phyloP scores from a whole-genome alignment of 1,140 invertebrate species.

The Drosophila bipectinata region DNA sequence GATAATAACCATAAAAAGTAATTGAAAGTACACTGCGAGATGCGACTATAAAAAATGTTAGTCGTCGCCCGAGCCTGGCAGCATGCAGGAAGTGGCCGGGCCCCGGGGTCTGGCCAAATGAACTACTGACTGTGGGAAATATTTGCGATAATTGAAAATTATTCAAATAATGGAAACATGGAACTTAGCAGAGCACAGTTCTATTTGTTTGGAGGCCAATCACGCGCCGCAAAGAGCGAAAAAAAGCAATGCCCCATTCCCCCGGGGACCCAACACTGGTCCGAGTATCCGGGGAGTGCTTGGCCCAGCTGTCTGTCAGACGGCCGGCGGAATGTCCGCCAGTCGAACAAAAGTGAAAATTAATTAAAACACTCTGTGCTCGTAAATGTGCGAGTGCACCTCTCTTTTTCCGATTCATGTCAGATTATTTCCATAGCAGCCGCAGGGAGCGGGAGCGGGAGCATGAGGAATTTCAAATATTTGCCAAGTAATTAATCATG shows the following conservation, averaged over 20 bases:
- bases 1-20: conserved; percentile 59
- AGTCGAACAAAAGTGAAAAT: conserved; percentile 59
- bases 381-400: conserved; percentile 19
- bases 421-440: conserved; percentile 37
- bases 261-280: not conserved
- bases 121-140: conserved; percentile 22
- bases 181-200: conserved; percentile 16
- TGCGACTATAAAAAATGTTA: conserved; percentile 57
- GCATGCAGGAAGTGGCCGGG: not conserved
- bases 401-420: conserved; percentile 33
- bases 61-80: conserved; percentile 23
- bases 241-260: conserved; percentile 40
- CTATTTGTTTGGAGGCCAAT: conserved; percentile 47
- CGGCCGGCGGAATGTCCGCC: conserved; percentile 33
- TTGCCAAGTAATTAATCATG: conserved; percentile 79
- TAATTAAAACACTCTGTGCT: conserved; percentile 59
- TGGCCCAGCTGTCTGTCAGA: conserved; percentile 39
- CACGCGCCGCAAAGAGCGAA: conserved; percentile 20
- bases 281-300: not conserved
- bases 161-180: conserved; percentile 42
- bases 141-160: conserved; percentile 33
- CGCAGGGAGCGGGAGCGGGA: not conserved
- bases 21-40: conserved; percentile 57
- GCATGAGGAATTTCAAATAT: conserved; percentile 56
- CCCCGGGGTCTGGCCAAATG: conserved; percentile 18